Evolutionary conservation across 2,888 invertebrate species (phyloP).

Genomic region (Pedicia rivosa): DNA sequence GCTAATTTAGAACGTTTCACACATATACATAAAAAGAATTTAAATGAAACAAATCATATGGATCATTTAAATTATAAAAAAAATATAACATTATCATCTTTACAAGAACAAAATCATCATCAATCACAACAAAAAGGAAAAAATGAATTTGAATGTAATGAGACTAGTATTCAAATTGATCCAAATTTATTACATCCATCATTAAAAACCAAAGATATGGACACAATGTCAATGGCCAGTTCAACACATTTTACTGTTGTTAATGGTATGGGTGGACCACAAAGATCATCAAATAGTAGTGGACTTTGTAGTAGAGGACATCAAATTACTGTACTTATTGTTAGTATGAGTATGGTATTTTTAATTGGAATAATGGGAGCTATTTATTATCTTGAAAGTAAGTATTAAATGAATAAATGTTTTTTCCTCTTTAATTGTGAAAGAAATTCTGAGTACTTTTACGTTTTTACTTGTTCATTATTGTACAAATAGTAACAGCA

Average conservation of each 20-base stretch:
- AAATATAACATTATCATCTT: conserved; percentile 13
- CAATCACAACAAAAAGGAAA: background rate
- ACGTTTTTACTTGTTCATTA: no score
- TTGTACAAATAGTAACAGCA: no score
- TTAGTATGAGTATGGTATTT: conserved; percentile 68
- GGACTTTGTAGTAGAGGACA: conserved; percentile 62
- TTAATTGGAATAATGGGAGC: conserved; percentile 65
- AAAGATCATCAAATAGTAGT: conserved; percentile 41
- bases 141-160: conserved; percentile 13
- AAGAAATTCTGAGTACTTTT: no score
- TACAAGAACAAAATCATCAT: background rate
- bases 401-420: conserved; percentile 35
- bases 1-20: conserved; percentile 47
- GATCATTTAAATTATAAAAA: conserved; percentile 9
- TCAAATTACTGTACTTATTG: conserved; percentile 65
- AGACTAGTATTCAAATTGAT: conserved; percentile 24
- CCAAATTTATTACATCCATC: conserved; percentile 26
- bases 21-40: conserved; percentile 33
- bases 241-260: conserved; percentile 79
- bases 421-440: background rate
- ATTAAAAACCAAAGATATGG: conserved; percentile 37
- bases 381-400: conserved; percentile 71
- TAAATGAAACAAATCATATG: conserved; percentile 11
- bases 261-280: conserved; percentile 51
- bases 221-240: conserved; percentile 62